Percentiles rank a stretch among this genome's conserved stretches.
Conservation (phyloP, 2,888 invertebrate genomes). For the Rotaria sp. region DNA sequence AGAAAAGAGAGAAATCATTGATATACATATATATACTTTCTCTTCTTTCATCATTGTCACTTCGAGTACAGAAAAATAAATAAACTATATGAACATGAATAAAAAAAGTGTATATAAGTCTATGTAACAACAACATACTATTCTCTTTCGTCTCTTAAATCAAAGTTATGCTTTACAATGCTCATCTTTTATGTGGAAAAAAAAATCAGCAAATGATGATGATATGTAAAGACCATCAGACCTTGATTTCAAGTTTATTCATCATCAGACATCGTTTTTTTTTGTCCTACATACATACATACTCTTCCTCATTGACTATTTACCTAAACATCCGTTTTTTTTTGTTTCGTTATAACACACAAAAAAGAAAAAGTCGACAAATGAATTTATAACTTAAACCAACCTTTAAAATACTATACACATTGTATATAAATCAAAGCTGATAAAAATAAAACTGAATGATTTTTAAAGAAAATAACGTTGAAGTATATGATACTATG, state of each 20-base stretch:
- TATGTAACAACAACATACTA: not conserved
- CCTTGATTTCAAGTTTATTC: slow-evolving; percentile 15
- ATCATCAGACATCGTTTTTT: not conserved
- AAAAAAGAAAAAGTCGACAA: not conserved
- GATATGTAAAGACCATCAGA: not conserved
- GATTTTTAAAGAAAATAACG: not conserved
- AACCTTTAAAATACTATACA: not conserved
- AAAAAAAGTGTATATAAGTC: not conserved
- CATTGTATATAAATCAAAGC: not conserved
- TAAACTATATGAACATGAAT: not conserved
- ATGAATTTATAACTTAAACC: not conserved
- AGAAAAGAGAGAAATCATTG: not conserved
- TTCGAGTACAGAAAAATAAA: not conserved
- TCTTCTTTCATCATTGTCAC: not conserved
- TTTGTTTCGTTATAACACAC: not conserved
- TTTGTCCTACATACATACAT: not conserved
- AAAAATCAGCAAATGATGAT: not conserved
- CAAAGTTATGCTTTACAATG: not conserved
- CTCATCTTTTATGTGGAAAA: not conserved
- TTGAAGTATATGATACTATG: not conserved
- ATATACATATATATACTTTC: not conserved
- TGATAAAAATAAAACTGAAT: not conserved
- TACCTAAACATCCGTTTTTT: not conserved
- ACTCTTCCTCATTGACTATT: not conserved
- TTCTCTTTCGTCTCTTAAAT: not conserved